A percentile compares a stretch with the other conserved stretches of the same genome.
Conservation (phyloP, 2,888 invertebrate species). For the Seira musarum region DNA sequence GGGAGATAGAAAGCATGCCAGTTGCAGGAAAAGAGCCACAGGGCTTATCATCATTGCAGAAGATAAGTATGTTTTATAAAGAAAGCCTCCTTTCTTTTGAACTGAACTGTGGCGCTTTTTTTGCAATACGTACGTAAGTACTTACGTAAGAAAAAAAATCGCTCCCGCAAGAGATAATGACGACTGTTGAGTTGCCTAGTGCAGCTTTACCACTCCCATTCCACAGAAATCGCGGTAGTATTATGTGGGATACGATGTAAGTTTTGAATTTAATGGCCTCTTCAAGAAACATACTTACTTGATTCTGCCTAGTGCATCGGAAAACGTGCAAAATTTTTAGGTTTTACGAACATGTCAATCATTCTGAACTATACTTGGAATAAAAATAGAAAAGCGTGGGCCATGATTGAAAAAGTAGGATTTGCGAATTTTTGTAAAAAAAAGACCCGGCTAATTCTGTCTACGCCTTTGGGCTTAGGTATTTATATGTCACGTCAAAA, state of each 20-base stretch:
- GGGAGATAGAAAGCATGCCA: background rate
- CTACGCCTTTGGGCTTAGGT: too few relatives aligned
- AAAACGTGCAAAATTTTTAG: too few relatives aligned
- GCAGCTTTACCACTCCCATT: background rate
- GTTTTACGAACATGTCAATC: too few relatives aligned
- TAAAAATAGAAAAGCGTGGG: too few relatives aligned
- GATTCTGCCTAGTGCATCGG: too few relatives aligned
- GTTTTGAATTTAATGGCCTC: too few relatives aligned
- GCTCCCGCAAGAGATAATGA: background rate
- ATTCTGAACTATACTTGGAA: background rate
- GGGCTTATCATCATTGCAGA: constrained; percentile 40
- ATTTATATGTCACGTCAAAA: too few relatives aligned
- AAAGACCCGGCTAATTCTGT: too few relatives aligned
- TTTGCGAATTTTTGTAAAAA: too few relatives aligned
- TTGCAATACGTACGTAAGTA: background rate
- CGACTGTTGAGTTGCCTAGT: background rate
- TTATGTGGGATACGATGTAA: background rate
- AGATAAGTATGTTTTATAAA: constrained; percentile 36
- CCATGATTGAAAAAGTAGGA: too few relatives aligned
- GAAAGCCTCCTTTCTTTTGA: background rate
- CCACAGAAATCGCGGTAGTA: background rate
- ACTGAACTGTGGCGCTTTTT: background rate
- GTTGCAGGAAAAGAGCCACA: constrained; percentile 10
- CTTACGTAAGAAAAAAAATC: background rate
- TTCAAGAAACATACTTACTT: background rate